phyloP scores from a whole-genome alignment of 1,140 invertebrate genomes.

The Aplysia californica region DNA sequence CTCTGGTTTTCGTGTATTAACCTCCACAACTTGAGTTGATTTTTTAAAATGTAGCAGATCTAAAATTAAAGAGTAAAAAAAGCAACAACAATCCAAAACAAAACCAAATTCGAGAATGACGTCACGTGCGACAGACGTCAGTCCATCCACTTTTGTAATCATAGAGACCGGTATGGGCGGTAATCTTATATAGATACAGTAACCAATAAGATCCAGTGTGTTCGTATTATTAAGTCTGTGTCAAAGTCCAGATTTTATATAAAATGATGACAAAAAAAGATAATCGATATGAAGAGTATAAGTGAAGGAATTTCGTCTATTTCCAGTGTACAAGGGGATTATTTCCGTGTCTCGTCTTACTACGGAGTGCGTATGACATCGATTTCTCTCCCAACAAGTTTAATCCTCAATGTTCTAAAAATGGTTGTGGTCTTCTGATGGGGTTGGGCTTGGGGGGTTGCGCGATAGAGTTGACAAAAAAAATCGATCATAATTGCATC shows the following conservation, averaged over 20 bases:
- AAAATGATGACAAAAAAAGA: too few species aligned
- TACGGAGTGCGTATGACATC: background rate
- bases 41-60: too few species aligned
- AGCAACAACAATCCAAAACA: background rate
- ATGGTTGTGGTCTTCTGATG: background rate
- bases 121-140: background rate
- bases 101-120: background rate
- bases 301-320: background rate
- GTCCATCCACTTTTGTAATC: background rate
- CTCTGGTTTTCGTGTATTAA: background rate
- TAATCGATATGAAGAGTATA: too few species aligned
- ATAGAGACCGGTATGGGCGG: background rate
- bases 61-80: too few species aligned
- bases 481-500: too few species aligned
- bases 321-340: background rate
- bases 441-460: too few species aligned
- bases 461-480: too few species aligned
- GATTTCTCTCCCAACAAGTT: background rate
- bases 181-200: background rate
- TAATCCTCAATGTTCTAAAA: background rate
- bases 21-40: too few species aligned
- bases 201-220: background rate
- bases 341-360: background rate
- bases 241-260: too few species aligned
- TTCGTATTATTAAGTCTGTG: background rate